Evolutionary conservation across 2,888 invertebrate genomes (phyloP).

Genomic region (Electrophaes corylata): DNA sequence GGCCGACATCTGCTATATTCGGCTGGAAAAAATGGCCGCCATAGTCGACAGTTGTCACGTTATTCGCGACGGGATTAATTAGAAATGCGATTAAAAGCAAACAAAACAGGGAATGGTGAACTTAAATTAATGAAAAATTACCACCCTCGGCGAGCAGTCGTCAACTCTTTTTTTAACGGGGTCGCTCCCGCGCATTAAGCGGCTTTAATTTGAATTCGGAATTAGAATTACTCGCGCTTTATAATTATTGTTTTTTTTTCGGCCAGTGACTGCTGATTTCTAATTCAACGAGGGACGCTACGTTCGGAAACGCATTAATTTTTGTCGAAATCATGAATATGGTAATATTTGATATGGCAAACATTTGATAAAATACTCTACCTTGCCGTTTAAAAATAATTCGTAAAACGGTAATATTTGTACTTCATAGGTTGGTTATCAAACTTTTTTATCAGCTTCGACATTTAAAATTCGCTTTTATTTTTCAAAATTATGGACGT

Average conservation of each 20-base stretch:
- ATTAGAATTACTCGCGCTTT: conserved; percentile 85
- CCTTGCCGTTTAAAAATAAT: background rate
- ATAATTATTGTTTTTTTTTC: conserved; percentile 82
- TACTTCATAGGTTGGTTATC: background rate
- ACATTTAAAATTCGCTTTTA: background rate
- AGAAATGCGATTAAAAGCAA: conserved; percentile 85
- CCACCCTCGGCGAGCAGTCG: conserved; percentile 83
- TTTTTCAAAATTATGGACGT: too few species aligned
- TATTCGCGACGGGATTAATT: conserved; percentile 85
- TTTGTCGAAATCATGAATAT: conserved; percentile 41
- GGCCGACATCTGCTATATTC: conserved; percentile 83
- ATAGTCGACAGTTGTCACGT: conserved; percentile 85
- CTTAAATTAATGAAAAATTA: conserved; percentile 85
- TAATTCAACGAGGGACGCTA: conserved; percentile 69
- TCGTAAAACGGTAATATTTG: background rate
- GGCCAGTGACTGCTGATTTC: conserved; percentile 76
- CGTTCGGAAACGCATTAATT: conserved; percentile 40
- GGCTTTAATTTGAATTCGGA: conserved; percentile 85
- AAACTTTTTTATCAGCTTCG: background rate
- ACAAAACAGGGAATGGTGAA: conserved; percentile 85
- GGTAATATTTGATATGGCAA: conserved; percentile 33
- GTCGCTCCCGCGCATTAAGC: conserved; percentile 84
- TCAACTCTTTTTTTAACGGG: conserved; percentile 83
- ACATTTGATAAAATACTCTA: conserved; percentile 2
- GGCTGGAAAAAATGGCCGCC: conserved; percentile 78